Percentiles rank a stretch among this genome's conserved stretches.
Evolutionary conservation across 2,113 vertebrate genomes (phyloP).

Genomic region (Saguinus midas): DNA sequence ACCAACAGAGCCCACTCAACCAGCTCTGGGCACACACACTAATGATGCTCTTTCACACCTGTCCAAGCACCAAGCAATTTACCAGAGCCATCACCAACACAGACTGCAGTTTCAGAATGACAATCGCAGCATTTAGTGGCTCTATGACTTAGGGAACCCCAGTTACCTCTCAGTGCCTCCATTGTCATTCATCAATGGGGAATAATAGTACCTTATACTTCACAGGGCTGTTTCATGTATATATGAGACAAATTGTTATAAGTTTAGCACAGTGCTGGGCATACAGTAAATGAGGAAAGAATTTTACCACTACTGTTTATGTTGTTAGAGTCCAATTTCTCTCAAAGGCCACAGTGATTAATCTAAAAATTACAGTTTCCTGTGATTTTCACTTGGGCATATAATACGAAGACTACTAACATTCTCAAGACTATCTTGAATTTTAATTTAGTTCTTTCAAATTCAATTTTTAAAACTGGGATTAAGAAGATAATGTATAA

Average conservation of each 20-base stretch:
- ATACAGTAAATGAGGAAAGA: neutral
- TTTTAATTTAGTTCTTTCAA: neutral
- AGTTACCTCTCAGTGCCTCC: neutral
- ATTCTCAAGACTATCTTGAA: neutral
- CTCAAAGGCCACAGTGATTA: neutral
- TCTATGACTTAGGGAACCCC: accelerated
- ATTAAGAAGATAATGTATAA: neutral
- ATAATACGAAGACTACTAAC: neutral
- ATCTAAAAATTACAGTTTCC: neutral
- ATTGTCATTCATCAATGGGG: neutral
- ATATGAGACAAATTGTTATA: neutral
- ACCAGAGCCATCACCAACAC: accelerated
- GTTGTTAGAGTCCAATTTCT: neutral
- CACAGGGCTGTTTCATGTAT: neutral
- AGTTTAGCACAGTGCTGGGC: neutral
- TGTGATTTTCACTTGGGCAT: neutral
- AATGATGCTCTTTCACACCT: neutral
- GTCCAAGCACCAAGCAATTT: neutral
- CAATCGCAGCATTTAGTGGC: neutral
- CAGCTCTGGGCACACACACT: neutral
- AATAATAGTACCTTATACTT: neutral
- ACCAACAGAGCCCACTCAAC: neutral
- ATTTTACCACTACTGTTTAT: neutral
- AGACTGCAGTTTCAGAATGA: too few relatives aligned
- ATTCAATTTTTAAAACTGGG: neutral